These are phyloP conservation scores for Petrolisthes cinctipes DNA, from an alignment of 2,888 invertebrate species.

Conservation along the genomic window DNA sequence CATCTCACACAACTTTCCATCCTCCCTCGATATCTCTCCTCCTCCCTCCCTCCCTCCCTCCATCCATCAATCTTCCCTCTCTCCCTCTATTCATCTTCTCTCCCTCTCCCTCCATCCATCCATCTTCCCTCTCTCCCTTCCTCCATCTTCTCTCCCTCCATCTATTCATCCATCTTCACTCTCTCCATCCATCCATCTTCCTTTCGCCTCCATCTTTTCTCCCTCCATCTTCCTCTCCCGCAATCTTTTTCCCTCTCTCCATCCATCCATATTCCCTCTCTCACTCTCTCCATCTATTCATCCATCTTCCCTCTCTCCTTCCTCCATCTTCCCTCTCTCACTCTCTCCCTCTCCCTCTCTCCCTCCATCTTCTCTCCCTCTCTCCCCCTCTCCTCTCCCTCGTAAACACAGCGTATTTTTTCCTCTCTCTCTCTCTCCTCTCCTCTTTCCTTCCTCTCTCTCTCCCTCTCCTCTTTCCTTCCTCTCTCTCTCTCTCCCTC, in stretches of 20 bases:
- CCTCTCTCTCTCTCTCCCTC: constrained; percentile 3
- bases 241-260: not conserved
- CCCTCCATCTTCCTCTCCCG: not conserved
- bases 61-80: not conserved
- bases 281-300: not conserved
- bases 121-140: no score
- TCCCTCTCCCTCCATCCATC: no score
- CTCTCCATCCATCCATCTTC: no score
- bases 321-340: not conserved
- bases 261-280: not conserved
- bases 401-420: not conserved
- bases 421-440: constrained; percentile 1
- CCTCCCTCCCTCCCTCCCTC: constrained; percentile 3
- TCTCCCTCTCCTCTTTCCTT: not conserved
- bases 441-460: not conserved
- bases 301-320: not conserved
- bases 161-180: no score
- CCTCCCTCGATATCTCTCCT: not conserved
- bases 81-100: no score
- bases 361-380: not conserved
- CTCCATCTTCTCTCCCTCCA: no score
- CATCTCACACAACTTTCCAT: not conserved
- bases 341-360: not conserved
- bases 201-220: no score
- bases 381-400: constrained; percentile 12